These are phyloP conservation scores for Acanthococcus lagerstroemiae DNA, from an alignment of 2,888 invertebrate species.

Conservation along the genomic window DNA sequence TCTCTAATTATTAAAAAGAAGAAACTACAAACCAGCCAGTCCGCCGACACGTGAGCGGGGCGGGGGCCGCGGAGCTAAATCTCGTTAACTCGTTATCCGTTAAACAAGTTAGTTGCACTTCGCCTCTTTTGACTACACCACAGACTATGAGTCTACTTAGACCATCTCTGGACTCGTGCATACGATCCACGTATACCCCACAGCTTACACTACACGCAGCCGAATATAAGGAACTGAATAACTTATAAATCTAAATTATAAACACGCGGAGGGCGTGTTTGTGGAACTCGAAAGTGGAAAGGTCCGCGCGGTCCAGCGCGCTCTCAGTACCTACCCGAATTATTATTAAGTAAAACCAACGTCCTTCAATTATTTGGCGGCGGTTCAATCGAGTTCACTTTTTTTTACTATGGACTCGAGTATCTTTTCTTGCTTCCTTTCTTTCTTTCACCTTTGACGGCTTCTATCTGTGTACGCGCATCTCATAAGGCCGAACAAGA, in stretches of 20 bases:
- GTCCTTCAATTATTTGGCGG: conserved; percentile 9
- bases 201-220: background rate
- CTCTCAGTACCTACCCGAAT: background rate
- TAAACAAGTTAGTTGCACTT: conserved; percentile 21
- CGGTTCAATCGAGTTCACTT: conserved; percentile 20
- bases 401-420: too few species aligned
- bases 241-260: conserved; percentile 25
- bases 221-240: conserved; percentile 3
- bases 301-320: background rate
- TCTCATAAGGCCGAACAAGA: too few species aligned
- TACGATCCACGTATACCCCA: background rate
- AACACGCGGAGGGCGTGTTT: conserved; percentile 17
- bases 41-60: background rate
- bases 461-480: too few species aligned
- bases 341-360: background rate
- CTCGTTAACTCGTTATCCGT: conserved; percentile 26
- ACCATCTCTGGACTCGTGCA: background rate
- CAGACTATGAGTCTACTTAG: too few species aligned
- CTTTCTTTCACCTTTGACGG: too few species aligned
- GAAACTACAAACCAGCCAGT: background rate
- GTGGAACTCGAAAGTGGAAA: background rate
- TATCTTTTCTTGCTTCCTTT: too few species aligned
- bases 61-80: conserved; percentile 9
- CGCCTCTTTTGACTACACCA: background rate
- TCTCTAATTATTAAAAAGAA: conserved; percentile 17